These are phyloP conservation scores for Tribolium freemani DNA, from an alignment of 2,888 invertebrate genomes.

Conservation along the genomic window DNA sequence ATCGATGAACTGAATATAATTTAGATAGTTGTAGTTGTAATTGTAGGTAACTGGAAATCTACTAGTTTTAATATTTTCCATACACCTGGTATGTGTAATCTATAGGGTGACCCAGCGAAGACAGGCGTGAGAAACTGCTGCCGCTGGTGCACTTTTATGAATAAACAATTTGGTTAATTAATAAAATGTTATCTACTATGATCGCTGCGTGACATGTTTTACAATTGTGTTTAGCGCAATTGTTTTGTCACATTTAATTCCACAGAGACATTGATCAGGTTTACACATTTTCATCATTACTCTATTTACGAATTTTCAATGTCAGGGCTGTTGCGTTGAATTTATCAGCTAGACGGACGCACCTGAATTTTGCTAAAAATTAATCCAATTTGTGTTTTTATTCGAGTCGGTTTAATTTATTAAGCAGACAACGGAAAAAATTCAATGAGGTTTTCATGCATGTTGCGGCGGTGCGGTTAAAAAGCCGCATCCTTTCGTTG, in stretches of 20 bases:
- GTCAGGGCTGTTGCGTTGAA: slow-evolving; percentile 12
- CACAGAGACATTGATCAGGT: slow-evolving; percentile 23
- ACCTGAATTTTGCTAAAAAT: slow-evolving; percentile 11
- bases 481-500: slow-evolving; percentile 1
- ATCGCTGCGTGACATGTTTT: slow-evolving; percentile 14
- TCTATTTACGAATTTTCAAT: slow-evolving; percentile 27
- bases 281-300: slow-evolving; percentile 28
- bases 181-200: slow-evolving; percentile 21
- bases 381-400: neutral
- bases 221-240: slow-evolving; percentile 10
- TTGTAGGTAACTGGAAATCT: too few relatives aligned
- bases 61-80: too few relatives aligned
- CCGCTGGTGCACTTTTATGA: slow-evolving; percentile 5
- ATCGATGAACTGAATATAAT: too few relatives aligned
- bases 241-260: slow-evolving; percentile 30
- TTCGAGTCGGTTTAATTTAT: slow-evolving; percentile 5
- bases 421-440: neutral
- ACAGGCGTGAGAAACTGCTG: neutral
- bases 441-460: slow-evolving; percentile 3
- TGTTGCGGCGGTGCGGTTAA: neutral
- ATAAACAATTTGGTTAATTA: slow-evolving; percentile 20
- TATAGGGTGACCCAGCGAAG: neutral
- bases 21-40: too few relatives aligned
- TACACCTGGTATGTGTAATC: too few relatives aligned
- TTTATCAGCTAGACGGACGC: slow-evolving; percentile 11